A percentile compares a stretch with the other conserved stretches of the same genome.
Conservation (phyloP, 2,888 invertebrate genomes). For the Branchipolynoe longqiensis region DNA sequence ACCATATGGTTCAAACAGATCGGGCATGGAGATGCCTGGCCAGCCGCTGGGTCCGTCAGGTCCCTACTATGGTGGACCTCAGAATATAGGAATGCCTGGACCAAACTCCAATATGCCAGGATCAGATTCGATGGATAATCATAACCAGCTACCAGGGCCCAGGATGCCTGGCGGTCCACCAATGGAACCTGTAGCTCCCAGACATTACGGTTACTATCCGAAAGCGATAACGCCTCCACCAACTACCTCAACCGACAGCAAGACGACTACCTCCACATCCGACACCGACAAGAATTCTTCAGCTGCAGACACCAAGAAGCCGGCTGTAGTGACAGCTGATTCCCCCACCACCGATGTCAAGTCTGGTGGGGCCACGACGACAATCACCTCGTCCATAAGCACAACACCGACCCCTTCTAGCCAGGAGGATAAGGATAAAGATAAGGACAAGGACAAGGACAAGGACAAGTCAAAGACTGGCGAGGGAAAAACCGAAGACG, state of each 20-base stretch:
- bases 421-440: not conserved
- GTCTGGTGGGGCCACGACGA: not conserved
- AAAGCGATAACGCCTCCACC: not conserved
- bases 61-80: slow-evolving; percentile 26
- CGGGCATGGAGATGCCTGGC: slow-evolving; percentile 13
- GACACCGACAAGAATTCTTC: not conserved
- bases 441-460: not conserved
- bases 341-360: not conserved
- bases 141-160: not conserved
- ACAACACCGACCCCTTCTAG: not conserved
- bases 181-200: not conserved
- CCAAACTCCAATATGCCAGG: not conserved
- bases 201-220: slow-evolving; percentile 42
- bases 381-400: not conserved
- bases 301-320: not conserved
- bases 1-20: not conserved
- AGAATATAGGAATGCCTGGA: slow-evolving; percentile 30
- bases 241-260: not conserved
- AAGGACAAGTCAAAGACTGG: slow-evolving; percentile 14
- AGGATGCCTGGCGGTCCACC: not conserved
- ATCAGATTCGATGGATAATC: slow-evolving; percentile 8
- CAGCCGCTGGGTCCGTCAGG: slow-evolving; percentile 42
- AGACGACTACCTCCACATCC: not conserved
- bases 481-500: slow-evolving; percentile 28
- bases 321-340: too few species aligned